A percentile compares a stretch with the other conserved stretches of the same genome.
These are phyloP conservation scores for Limnothrissa miodon DNA, from an alignment of 2,113 vertebrate species.

Conservation along the genomic window DNA sequence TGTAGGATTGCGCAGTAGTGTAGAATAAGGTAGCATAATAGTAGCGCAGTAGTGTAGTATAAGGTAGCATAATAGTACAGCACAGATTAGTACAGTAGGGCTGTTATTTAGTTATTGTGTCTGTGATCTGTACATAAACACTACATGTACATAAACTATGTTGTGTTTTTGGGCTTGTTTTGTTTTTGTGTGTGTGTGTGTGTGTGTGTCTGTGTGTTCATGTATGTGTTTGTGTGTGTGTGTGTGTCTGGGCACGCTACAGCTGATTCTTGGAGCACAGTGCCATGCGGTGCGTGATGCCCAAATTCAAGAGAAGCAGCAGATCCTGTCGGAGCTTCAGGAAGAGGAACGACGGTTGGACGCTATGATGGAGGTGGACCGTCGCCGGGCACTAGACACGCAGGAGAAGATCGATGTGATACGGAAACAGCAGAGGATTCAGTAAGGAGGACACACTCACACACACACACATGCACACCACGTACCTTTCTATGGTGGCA, in stretches of 20 bases:
- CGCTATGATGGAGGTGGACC: slow-evolving; percentile 83
- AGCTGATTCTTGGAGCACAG: slow-evolving; percentile 81
- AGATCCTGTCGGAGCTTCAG: slow-evolving; percentile 70
- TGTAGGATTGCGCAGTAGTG: too few relatives aligned
- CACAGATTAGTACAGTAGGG: too few relatives aligned
- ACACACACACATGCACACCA: not conserved
- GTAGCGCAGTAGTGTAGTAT: too few relatives aligned
- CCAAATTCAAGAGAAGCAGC: slow-evolving; percentile 82
- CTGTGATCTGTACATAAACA: too few relatives aligned
- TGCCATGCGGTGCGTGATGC: slow-evolving; percentile 83
- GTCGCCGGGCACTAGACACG: slow-evolving; percentile 68
- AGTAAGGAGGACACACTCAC: slow-evolving; percentile 45
- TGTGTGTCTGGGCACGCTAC: not conserved
- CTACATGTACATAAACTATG: too few relatives aligned
- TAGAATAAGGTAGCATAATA: too few relatives aligned
- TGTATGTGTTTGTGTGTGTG: not conserved
- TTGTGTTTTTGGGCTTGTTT: too few relatives aligned
- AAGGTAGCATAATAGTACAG: too few relatives aligned
- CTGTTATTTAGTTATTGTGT: not conserved
- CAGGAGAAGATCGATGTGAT: slow-evolving; percentile 70
- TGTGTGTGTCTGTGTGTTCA: not conserved
- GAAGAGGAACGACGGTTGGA: slow-evolving; percentile 81
- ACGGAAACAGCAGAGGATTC: slow-evolving; percentile 72
- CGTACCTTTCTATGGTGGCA: too few relatives aligned
- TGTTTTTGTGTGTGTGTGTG: not conserved